These are phyloP conservation scores for Stenchaetothrips biformis DNA, from an alignment of 2,888 invertebrate species.

Conservation along the genomic window DNA sequence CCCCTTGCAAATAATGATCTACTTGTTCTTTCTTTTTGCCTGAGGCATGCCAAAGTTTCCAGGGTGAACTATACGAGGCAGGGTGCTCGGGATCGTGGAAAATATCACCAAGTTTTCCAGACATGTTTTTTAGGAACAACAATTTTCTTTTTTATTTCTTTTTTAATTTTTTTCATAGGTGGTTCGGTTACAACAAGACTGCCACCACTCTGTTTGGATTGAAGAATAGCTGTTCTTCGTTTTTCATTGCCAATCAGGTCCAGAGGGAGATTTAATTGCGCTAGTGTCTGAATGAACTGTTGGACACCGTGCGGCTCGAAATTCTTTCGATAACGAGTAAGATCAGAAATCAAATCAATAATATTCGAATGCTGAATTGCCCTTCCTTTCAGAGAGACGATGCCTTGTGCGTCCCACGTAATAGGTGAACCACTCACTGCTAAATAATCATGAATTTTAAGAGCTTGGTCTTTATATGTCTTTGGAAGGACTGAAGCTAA, in stretches of 20 bases:
- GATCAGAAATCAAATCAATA: not conserved
- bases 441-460: not conserved
- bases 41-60: not conserved
- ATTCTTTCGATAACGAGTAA: not conserved
- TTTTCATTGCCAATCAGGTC: not conserved
- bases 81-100: no score
- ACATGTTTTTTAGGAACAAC: not conserved
- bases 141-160: not conserved
- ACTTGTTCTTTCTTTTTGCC: not conserved
- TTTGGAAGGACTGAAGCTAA: not conserved
- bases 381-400: not conserved
- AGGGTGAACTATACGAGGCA: no score
- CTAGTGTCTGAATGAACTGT: not conserved
- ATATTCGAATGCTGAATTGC: no score
- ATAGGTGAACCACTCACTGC: not conserved
- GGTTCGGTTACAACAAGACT: not conserved
- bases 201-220: not conserved
- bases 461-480: not conserved
- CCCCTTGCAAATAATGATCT: not conserved
- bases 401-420: not conserved
- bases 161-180: not conserved
- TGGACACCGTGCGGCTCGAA: not conserved
- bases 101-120: no score
- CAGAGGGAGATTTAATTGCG: not conserved
- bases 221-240: not conserved